Conservation (phyloP, 2,113 vertebrate species). For the Heliornis fulica region DNA sequence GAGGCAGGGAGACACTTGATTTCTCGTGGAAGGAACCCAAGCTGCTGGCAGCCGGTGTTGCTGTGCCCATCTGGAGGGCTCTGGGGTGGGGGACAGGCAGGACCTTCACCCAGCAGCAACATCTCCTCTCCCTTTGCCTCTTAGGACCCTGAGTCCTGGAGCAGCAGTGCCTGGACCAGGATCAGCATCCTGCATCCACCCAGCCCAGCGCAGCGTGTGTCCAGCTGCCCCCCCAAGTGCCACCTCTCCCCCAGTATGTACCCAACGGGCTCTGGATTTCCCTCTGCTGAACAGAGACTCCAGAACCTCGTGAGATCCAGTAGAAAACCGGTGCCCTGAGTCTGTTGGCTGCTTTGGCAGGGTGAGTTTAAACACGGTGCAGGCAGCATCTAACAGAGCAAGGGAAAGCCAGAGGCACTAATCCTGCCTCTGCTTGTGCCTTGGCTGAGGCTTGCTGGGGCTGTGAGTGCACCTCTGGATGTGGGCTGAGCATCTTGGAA, state of each 20-base stretch:
- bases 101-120: not conserved
- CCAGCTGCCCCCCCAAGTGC: too few species aligned
- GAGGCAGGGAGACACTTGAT: not conserved
- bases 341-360: not conserved
- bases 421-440: not conserved
- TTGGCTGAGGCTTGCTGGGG: not conserved
- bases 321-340: not conserved
- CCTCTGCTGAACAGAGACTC: not conserved
- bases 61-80: not conserved
- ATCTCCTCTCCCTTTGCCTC: rapidly evolving
- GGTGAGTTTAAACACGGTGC: not conserved
- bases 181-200: not conserved
- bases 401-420: rapidly evolving
- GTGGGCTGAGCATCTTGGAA: not conserved
- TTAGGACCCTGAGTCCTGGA: rapidly evolving
- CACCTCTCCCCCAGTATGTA: rapidly evolving
- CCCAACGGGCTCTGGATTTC: rapidly evolving
- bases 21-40: not conserved
- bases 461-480: rapidly evolving
- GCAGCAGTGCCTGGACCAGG: rapidly evolving
- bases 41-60: rapidly evolving
- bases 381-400: too few species aligned
- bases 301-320: rapidly evolving
- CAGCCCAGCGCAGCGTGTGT: too few species aligned
- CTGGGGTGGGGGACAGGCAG: not conserved